Base-by-base conservation (phyloP, 2,888 invertebrate genomes). In the Rhimphoctona megacephalus region DNA sequence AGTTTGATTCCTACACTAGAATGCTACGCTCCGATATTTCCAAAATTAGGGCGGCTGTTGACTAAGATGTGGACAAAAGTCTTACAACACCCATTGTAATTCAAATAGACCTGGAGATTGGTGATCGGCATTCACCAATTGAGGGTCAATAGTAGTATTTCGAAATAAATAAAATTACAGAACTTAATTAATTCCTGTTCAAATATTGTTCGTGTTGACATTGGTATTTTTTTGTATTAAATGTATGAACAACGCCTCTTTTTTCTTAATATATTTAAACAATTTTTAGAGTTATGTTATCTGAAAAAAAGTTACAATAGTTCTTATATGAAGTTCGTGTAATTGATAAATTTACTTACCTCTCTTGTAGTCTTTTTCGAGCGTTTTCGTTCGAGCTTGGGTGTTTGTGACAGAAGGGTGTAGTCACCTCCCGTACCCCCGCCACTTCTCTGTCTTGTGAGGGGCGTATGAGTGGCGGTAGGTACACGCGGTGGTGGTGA, bases 331-430 rank as follows among this genome's bases (percentile, higher is more conserved):
- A 14, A 57, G 57, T 30, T 17, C 0, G 14, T 14, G 14, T 14
- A 30, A 61, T 61, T 30, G 25, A 6, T 61, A 6, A 61, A 61
- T 30, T 11, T 66, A 89, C 91, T 91, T 87, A 94, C 93, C 91
- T 94, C 93, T 81, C 92, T 90, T 66, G 93, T 89, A 78, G 91
- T 92, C 88, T 93, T 94, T 90, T 90, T 93, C 89, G 93, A 94
- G 43, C 91, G 92, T 85, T 92, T 93, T 82, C 93, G 92, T 89
- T 93, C 93, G 85, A 94, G 92, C 89, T 93, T 93, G 79, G 93
- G 93, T 81, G 94, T 93, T 88, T 93, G 93, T 84, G 93, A 93
- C 88, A 94, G 90, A 89, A 94, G 90, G 77, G 93, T 93, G 86
- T 94, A 94, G 89, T 93, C 93, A 73, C 93, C 93, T 80, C 93